Evolutionary conservation across 2,113 vertebrate genomes (phyloP).

Genomic region (Bubo blakistoni): DNA sequence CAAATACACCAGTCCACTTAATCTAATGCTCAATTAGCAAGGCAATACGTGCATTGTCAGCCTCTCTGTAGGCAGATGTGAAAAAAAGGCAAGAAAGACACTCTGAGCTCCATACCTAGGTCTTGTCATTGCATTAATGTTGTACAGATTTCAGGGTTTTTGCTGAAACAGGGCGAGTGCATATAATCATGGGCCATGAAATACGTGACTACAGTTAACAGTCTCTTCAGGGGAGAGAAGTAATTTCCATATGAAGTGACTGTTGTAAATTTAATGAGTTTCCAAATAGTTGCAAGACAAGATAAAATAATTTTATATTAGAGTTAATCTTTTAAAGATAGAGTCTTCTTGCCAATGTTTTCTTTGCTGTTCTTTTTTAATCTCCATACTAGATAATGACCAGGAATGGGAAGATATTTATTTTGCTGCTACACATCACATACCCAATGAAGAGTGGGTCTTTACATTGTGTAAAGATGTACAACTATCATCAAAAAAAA

Average conservation of each 20-base stretch:
- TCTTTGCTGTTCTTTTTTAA: background rate
- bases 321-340: constrained; percentile 41
- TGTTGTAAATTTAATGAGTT: constrained; percentile 62
- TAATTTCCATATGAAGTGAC: constrained; percentile 46
- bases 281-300: constrained; percentile 51
- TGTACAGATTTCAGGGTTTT: background rate
- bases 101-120: background rate
- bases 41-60: background rate
- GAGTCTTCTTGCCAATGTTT: constrained; percentile 11
- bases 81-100: background rate
- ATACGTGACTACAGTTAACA: constrained; percentile 22
- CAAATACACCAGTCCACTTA: constrained; percentile 46
- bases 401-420: background rate
- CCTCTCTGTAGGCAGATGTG: background rate
- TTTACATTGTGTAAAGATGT: background rate
- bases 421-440: background rate
- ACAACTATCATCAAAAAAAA: background rate
- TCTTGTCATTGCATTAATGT: background rate
- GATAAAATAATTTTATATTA: constrained; percentile 39
- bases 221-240: constrained; percentile 2
- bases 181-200: constrained; percentile 7
- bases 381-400: background rate
- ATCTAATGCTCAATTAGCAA: constrained; percentile 49
- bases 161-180: constrained; percentile 19
- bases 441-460: background rate